Conservation (phyloP, 2,113 vertebrate species). For the Nothocercus julius region DNA sequence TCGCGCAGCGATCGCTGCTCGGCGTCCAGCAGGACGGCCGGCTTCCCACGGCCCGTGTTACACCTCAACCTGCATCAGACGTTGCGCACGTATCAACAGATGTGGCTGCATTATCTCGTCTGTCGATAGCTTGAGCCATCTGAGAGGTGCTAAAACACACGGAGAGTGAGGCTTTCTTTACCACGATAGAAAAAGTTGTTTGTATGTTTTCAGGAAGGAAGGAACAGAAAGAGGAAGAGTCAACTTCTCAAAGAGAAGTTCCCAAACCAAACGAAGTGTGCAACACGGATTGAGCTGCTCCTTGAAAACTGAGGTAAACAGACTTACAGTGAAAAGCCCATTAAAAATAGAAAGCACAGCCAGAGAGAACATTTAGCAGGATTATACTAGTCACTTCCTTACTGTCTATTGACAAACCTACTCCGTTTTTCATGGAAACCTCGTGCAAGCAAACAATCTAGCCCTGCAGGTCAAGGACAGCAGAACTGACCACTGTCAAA, state of each 20-base stretch:
- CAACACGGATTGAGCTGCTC: not conserved
- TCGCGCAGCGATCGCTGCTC: not conserved
- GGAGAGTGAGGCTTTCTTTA: not conserved
- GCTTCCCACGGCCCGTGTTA: not conserved
- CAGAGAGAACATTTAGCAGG: not conserved
- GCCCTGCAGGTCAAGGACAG: not conserved
- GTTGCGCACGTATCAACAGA: not conserved
- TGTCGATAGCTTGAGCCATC: not conserved
- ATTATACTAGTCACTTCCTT: not conserved
- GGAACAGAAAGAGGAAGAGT: not conserved
- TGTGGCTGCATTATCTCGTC: not conserved
- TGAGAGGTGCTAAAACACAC: not conserved
- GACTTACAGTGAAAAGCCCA: not conserved
- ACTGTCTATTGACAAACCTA: not conserved
- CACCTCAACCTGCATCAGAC: not conserved
- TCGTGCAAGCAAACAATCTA: not conserved
- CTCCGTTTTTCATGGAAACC: not conserved
- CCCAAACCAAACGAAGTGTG: not conserved
- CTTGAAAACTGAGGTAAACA: not conserved
- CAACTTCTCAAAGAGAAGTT: not conserved
- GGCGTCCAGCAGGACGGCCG: not conserved
- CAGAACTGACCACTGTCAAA: not conserved
- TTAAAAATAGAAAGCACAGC: not conserved
- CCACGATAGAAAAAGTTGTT: not conserved
- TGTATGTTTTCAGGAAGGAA: fast-evolving